Evolutionary conservation across 2,113 vertebrate species (phyloP).

Genomic region (Spheniscus mendiculus): DNA sequence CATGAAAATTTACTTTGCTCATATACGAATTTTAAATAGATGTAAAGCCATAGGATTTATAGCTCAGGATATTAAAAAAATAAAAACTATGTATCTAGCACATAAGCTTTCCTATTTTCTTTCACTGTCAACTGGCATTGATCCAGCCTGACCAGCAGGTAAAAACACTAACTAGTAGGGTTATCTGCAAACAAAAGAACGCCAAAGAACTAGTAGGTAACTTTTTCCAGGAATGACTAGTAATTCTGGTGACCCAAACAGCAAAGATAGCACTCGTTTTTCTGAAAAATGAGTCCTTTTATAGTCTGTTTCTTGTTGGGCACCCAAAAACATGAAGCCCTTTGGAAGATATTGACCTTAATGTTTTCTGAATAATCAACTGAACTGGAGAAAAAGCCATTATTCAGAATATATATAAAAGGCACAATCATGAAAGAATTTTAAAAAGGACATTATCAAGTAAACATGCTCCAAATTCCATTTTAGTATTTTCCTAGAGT

Average conservation of each 20-base stretch:
- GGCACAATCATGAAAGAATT: constrained; percentile 57
- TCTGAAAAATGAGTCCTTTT: neutral
- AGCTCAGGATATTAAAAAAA: constrained; percentile 52
- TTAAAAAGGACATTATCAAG: constrained; percentile 66
- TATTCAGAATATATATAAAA: constrained; percentile 49
- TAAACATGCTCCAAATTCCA: constrained; percentile 32
- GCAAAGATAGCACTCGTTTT: neutral
- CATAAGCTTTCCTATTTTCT: constrained; percentile 49
- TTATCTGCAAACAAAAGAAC: constrained; percentile 13
- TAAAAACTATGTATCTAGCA: constrained; percentile 24
- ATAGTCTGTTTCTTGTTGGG: neutral
- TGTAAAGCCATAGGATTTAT: constrained; percentile 8
- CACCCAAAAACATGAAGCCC: constrained; percentile 8
- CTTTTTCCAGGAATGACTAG: constrained; percentile 10
- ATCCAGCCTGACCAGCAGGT: constrained; percentile 74
- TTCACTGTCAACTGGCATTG: constrained; percentile 57
- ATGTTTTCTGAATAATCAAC: constrained; percentile 20
- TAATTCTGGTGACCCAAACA: constrained; percentile 14
- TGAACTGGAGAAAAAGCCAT: constrained; percentile 13
- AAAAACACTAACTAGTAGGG: constrained; percentile 14
- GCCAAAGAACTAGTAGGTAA: neutral
- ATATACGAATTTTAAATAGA: constrained; percentile 43
- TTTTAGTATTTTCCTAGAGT: neutral
- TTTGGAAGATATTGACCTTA: constrained; percentile 7
- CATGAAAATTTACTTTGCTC: constrained; percentile 23